Evolutionary conservation across 2,888 invertebrate genomes (phyloP), one percentile per base, ranked within the genome.

Genomic region (Agriopis aurantiaria): DNA sequence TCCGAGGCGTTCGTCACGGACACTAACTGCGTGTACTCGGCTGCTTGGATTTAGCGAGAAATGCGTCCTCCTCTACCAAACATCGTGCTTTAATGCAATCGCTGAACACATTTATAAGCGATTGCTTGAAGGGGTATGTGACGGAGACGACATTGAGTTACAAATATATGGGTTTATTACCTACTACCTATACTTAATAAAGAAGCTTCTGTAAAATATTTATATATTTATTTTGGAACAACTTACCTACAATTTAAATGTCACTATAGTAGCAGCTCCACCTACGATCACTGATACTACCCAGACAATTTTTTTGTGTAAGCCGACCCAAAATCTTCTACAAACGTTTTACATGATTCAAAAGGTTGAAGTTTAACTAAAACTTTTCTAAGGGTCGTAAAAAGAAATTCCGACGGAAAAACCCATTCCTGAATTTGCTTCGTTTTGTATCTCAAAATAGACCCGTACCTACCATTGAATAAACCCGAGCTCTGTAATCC

Each of bases 21-120:
- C 87, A 88, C 89, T 91, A 91, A 92, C 89, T 90, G 89, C 90
- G 89, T 89, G 90, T 91, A 88, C 84, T 83, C 84, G 85, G 86
- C 87, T 91, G 90, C 90, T 90, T 89, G 88, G 89, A 89, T 91
- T 91, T 88, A 85, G 85, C 85, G 87, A 90, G 85, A 89, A 90
- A 91, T 88, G 87, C 79, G 85, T 80, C 82, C 74, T 82, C 84
- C 80, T 82, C 84, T 81, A 79, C 82, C 83, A 75, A 23, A 0
- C 51, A 78, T 77, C 80, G 76, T 76, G 77, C 75, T 83, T 78
- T 86, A 85, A 87, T 85, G 84, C 87, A 86, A 88, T 86, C 83
- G 81, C 82, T 82, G 83, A 83, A 86, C 82, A 83, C 85, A 84
- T 84, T 85, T 82, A 82, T 85, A 82, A 84, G 82, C 80, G 75